phyloP scores from a whole-genome alignment of 2,797 vertebrate genomes.

The Dendrocincla fuliginosa region DNA sequence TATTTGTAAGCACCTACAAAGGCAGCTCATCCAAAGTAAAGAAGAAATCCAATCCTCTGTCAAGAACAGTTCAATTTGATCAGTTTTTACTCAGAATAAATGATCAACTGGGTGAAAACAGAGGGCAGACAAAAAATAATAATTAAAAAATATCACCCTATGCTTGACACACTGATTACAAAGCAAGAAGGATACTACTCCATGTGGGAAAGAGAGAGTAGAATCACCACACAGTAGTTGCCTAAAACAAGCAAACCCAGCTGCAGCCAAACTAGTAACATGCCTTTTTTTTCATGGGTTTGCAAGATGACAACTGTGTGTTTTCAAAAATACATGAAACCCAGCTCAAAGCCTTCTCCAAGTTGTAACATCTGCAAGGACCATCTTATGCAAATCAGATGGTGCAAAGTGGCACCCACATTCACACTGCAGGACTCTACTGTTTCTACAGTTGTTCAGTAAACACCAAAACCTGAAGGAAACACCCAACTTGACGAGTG shows the following conservation, averaged over 20 bases:
- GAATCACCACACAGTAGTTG: background rate
- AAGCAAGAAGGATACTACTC: background rate
- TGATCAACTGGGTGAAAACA: background rate
- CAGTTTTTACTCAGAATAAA: background rate
- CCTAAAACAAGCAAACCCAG: background rate
- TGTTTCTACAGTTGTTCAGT: background rate
- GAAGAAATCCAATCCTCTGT: background rate
- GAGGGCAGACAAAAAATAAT: background rate
- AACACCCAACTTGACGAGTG: background rate
- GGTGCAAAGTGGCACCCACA: background rate
- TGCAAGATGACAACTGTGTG: background rate
- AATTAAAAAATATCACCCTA: background rate
- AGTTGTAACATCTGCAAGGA: background rate
- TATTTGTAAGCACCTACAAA: background rate
- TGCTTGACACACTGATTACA: background rate
- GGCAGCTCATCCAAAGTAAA: background rate
- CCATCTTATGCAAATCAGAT: background rate
- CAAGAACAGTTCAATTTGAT: background rate
- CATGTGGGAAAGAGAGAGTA: fast-evolving
- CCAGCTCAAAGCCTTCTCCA: background rate
- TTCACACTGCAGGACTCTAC: background rate
- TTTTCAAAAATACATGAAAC: background rate
- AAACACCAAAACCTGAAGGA: background rate
- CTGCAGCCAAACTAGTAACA: background rate
- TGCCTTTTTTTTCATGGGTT: background rate